These are phyloP conservation scores for Leptonema lineaticorne DNA, from an alignment of 1,140 invertebrate genomes.

Conservation along the genomic window DNA sequence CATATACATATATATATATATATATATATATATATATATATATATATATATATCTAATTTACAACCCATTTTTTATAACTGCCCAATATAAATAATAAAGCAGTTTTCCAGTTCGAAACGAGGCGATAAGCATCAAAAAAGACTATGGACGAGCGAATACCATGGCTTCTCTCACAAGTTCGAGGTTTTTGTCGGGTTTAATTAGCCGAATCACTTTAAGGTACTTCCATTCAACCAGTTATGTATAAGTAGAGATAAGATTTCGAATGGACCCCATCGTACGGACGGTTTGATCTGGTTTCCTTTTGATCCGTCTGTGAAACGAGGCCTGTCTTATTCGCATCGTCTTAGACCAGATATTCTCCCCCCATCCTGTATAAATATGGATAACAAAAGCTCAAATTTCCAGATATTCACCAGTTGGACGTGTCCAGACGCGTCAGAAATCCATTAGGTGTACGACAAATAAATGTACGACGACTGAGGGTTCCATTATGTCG, in stretches of 20 bases:
- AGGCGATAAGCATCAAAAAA: neutral
- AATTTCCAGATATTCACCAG: no score
- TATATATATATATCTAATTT: no score
- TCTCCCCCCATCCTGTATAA: no score
- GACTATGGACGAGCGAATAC: neutral
- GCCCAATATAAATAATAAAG: no score
- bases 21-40: no score
- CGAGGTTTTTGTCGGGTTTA: neutral
- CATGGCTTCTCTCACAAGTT: neutral
- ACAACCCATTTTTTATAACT: no score
- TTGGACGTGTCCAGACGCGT: no score
- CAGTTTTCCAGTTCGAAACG: neutral
- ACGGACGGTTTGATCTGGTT: neutral
- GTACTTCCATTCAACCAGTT: neutral
- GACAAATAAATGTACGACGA: neutral
- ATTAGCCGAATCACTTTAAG: conserved; percentile 15
- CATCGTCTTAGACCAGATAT: no score
- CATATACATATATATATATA: no score
- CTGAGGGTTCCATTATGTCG: neutral
- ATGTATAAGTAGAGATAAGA: neutral
- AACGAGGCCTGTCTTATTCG: neutral
- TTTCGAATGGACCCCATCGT: neutral
- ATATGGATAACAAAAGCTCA: no score
- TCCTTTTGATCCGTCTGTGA: conserved; percentile 8
- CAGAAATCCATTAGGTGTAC: no score